phyloP scores from a whole-genome alignment of 1,140 invertebrate species.

The Lepidurus packardi region DNA sequence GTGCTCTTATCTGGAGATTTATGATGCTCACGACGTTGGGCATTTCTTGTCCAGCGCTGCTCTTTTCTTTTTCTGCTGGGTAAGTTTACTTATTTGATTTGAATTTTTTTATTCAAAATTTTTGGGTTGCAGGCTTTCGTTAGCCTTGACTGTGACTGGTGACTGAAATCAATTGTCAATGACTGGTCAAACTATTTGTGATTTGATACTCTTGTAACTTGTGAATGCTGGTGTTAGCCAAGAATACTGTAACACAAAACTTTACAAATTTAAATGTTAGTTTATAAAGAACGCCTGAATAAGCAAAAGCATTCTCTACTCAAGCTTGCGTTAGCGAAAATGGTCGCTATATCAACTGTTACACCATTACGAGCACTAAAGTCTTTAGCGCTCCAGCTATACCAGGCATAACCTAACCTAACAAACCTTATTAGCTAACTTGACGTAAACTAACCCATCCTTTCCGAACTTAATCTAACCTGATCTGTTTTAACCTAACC shows the following conservation, averaged over 20 bases:
- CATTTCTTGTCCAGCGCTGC: not conserved
- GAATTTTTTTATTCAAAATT: not conserved
- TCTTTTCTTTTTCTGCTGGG: not conserved
- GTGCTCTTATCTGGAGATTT: not conserved
- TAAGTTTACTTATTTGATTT: not conserved
- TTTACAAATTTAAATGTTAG: too few species aligned
- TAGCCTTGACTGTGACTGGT: not conserved
- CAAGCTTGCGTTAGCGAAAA: too few species aligned
- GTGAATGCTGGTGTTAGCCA: not conserved
- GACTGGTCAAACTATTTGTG: not conserved
- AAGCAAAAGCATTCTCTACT: too few species aligned
- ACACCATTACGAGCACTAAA: too few species aligned
- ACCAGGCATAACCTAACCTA: too few species aligned
- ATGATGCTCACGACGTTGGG: not conserved
- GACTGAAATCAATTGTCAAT: not conserved
- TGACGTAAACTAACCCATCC: too few species aligned
- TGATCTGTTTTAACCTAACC: too few species aligned
- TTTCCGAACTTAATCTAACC: too few species aligned
- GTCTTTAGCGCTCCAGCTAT: too few species aligned
- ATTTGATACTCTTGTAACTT: not conserved
- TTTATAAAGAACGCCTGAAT: too few species aligned
- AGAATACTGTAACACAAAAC: not conserved
- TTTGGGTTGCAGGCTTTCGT: not conserved
- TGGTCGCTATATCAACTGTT: too few species aligned
- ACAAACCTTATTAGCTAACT: too few species aligned